Conservation (phyloP, 1,140 invertebrate genomes). For the Macrobrachium nipponense region DNA sequence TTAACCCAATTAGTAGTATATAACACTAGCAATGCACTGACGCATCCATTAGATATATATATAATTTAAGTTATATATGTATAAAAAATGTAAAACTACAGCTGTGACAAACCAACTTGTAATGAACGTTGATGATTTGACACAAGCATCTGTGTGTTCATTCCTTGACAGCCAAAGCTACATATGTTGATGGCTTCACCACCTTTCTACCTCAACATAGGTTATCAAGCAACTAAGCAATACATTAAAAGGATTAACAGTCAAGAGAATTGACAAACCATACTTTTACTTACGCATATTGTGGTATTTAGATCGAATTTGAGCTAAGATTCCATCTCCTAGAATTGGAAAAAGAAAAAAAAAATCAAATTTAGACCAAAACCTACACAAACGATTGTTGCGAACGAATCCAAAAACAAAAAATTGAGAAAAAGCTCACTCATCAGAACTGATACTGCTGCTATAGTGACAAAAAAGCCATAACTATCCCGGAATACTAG, state of each 20-base stretch:
- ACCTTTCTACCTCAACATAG: constrained; percentile 51
- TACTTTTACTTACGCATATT: constrained; percentile 60
- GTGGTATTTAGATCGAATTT: constrained; percentile 62
- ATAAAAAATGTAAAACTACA: constrained; percentile 39
- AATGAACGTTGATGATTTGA: constrained; percentile 31
- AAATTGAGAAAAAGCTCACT: constrained; percentile 52
- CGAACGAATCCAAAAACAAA: constrained; percentile 16
- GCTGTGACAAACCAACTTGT: constrained; percentile 38
- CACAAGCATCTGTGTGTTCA: constrained; percentile 48
- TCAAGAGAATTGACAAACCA: constrained; percentile 41
- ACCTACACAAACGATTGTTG: constrained; percentile 25
- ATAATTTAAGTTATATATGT: constrained; percentile 17
- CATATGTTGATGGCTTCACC: constrained; percentile 35
- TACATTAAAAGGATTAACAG: constrained; percentile 46
- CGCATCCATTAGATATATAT: no score
- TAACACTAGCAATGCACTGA: no score
- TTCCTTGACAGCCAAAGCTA: constrained; percentile 60
- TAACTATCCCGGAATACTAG: constrained; percentile 30
- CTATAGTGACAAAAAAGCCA: constrained; percentile 45
- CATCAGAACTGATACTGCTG: constrained; percentile 65
- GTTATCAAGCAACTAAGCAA: constrained; percentile 61
- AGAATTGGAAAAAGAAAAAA: constrained; percentile 75
- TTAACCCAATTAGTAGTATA: constrained; percentile 13
- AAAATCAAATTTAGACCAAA: constrained; percentile 63
- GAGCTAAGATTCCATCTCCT: constrained; percentile 62